Percentiles rank a stretch among this genome's conserved stretches.
Evolutionary conservation across 2,797 vertebrate species (phyloP).

Genomic region (Chelon auratus): DNA sequence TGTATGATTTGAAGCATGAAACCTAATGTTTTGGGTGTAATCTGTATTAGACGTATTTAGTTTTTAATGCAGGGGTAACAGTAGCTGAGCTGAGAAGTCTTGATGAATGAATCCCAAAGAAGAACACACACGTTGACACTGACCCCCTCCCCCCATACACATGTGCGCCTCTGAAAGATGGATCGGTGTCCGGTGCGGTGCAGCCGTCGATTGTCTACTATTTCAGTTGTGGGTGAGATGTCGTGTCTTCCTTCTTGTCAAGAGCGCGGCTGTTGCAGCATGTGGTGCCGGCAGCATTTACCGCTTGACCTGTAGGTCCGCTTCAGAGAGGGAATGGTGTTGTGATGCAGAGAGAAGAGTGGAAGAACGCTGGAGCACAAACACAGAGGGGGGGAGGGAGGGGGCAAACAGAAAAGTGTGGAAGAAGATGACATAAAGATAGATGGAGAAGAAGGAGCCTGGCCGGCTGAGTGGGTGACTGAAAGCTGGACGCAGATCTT

Average conservation of each 20-base stretch:
- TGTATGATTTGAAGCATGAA: too few species aligned
- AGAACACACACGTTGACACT: slow-evolving; percentile 2
- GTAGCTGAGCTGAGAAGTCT: not conserved
- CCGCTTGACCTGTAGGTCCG: slow-evolving; percentile 28
- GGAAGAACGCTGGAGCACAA: not conserved
- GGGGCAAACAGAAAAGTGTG: not conserved
- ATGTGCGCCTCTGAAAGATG: slow-evolving; percentile 43
- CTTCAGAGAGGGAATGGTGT: not conserved
- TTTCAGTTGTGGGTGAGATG: slow-evolving; percentile 55
- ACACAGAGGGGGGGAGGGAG: not conserved
- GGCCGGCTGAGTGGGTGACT: slow-evolving; percentile 39
- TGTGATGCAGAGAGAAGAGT: not conserved
- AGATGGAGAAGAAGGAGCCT: slow-evolving; percentile 5
- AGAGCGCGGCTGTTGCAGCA: slow-evolving; percentile 61
- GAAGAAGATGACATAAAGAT: slow-evolving; percentile 37
- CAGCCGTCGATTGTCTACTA: slow-evolving; percentile 35
- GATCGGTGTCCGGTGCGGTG: slow-evolving; percentile 15
- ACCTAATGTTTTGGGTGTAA: too few species aligned
- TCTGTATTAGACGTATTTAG: too few species aligned
- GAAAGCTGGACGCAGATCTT: slow-evolving; percentile 59
- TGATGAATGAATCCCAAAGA: slow-evolving; percentile 23
- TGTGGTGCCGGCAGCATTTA: slow-evolving; percentile 46
- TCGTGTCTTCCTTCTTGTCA: slow-evolving; percentile 40
- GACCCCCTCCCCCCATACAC: slow-evolving; percentile 14
- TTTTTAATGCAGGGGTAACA: too few species aligned